Evolutionary conservation across 64 coral and sea anemone genomes (phyloP).

Genomic region (Catalaphyllia jardinei): DNA sequence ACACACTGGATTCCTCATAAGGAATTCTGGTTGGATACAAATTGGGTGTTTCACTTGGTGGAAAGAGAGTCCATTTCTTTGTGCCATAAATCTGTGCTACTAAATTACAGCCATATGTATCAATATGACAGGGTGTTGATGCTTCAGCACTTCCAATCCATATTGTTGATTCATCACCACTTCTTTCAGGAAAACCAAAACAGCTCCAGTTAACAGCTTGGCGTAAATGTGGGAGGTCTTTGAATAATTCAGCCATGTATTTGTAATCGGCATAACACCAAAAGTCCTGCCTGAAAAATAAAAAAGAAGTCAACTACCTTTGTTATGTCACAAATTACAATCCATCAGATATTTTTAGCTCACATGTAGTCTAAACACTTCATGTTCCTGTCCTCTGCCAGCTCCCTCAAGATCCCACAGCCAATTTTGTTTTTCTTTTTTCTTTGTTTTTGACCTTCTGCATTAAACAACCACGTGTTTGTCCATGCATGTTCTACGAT

Average conservation of each 20-base stretch:
- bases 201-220: constrained; percentile 68
- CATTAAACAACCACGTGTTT: too few species aligned
- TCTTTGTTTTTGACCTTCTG: too few species aligned
- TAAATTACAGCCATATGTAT: constrained; percentile 96
- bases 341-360: background rate
- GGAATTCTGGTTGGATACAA: constrained; percentile 96
- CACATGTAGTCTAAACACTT: too few species aligned
- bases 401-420: too few species aligned
- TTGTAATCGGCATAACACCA: constrained; percentile 99
- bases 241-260: constrained; percentile 97
- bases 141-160: constrained; percentile 95
- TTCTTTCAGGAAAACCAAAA: constrained; percentile 88
- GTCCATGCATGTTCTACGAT: too few species aligned
- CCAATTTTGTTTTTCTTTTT: too few species aligned
- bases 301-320: background rate
- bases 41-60: constrained; percentile 68
- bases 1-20: constrained; percentile 99
- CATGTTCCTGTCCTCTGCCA: too few species aligned
- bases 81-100: constrained; percentile 94
- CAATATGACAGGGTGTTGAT: constrained; percentile 91
- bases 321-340: background rate
- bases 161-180: constrained; percentile 89
- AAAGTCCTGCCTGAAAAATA: constrained; percentile 69
- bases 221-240: constrained; percentile 64
- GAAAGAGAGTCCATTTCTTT: constrained; percentile 93